Percentiles rank a stretch among this genome's conserved stretches.
Evolutionary conservation across 1,140 invertebrate genomes (phyloP).

Genomic region (Eufriesea mexicana): DNA sequence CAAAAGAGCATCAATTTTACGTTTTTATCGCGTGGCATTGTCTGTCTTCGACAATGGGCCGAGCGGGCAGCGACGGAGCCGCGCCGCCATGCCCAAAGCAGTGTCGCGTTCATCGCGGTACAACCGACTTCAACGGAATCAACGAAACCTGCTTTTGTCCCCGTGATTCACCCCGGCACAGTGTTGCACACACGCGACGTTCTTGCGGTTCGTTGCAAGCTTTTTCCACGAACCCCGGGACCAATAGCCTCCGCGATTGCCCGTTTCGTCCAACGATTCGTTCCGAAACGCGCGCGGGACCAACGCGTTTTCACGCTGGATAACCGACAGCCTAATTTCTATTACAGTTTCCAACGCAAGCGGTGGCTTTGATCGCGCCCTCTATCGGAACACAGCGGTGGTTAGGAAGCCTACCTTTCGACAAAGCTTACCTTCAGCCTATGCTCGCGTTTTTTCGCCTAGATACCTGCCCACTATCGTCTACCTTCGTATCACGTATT

Average conservation of each 20-base stretch:
- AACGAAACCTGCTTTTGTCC: slow-evolving; percentile 40
- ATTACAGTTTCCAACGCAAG: background rate
- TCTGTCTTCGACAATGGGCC: slow-evolving; percentile 79
- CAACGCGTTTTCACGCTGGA: background rate
- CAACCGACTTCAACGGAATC: slow-evolving; percentile 51
- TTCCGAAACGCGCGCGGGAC: no score
- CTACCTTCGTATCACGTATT: no score
- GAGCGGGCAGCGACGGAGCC: slow-evolving; percentile 60
- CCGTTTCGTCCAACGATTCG: background rate
- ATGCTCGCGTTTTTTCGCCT: no score
- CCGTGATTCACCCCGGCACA: slow-evolving; percentile 12
- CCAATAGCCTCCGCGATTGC: slow-evolving; percentile 14
- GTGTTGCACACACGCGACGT: background rate
- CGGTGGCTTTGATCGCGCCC: background rate
- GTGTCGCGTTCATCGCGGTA: slow-evolving; percentile 41
- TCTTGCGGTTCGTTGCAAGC: slow-evolving; percentile 28
- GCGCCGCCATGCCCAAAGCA: slow-evolving; percentile 31
- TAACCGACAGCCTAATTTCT: slow-evolving; percentile 15
- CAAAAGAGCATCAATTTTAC: slow-evolving; percentile 83
- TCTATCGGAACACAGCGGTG: background rate
- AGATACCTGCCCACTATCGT: no score
- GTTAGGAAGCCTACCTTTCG: no score
- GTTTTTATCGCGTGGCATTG: slow-evolving; percentile 81
- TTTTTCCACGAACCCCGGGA: background rate
- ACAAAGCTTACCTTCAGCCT: no score